phyloP scores from a whole-genome alignment of 2,113 vertebrate species.

The Bathybates hornii region DNA sequence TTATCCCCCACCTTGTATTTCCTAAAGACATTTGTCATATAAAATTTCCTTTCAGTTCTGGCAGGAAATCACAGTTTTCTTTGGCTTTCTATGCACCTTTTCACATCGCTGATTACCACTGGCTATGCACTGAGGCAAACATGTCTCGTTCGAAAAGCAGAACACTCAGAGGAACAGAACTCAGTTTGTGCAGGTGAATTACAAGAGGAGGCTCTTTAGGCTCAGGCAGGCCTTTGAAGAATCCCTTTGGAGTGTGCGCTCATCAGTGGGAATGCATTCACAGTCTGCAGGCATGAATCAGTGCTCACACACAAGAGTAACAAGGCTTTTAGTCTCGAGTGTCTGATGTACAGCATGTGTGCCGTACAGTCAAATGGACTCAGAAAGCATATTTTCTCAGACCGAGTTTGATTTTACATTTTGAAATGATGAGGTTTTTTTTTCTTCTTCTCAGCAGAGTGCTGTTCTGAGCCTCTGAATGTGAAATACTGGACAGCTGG shows the following conservation, averaged over 20 bases:
- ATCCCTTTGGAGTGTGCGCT: not conserved
- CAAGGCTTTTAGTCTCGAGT: slow-evolving; percentile 3
- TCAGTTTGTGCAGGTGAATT: slow-evolving; percentile 10
- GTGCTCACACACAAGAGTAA: not conserved
- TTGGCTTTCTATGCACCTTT: not conserved
- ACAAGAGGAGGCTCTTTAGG: slow-evolving; percentile 19
- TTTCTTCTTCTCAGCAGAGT: not conserved
- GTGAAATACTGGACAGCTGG: not conserved
- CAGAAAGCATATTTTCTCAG: not conserved
- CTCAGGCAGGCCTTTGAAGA: slow-evolving; percentile 20
- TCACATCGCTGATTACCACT: not conserved
- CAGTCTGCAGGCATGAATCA: slow-evolving; percentile 20
- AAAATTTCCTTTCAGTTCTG: not conserved
- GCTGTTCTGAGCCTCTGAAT: not conserved
- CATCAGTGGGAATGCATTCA: slow-evolving; percentile 17
- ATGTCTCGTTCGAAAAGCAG: not conserved
- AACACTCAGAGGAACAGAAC: not conserved
- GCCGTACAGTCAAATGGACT: not conserved
- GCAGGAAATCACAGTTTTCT: not conserved
- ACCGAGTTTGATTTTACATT: not conserved
- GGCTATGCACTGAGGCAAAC: not conserved
- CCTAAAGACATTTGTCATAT: not conserved
- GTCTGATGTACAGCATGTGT: not conserved
- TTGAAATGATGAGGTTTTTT: not conserved
- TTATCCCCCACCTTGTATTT: not conserved